Conservation (phyloP, 2,113 vertebrate genomes). For the Grallaria varia region DNA sequence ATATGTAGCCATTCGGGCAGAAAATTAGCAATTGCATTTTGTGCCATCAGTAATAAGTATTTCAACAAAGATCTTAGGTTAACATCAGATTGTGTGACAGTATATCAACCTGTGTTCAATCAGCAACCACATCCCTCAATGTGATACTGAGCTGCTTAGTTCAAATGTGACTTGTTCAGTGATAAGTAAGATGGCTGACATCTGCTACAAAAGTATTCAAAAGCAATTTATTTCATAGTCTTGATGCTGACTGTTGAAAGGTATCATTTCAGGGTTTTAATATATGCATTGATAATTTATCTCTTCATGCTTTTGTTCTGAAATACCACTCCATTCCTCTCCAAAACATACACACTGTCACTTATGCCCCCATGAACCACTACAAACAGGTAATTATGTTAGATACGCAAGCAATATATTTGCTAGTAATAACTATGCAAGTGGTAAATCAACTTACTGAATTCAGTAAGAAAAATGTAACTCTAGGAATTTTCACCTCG, state of each 20-base stretch:
- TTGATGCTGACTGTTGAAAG: slow-evolving; percentile 73
- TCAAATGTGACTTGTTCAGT: slow-evolving; percentile 76
- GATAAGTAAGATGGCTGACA: slow-evolving; percentile 87
- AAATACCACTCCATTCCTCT: background rate
- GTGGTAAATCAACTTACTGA: background rate
- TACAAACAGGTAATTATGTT: background rate
- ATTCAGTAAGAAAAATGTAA: background rate
- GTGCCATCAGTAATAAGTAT: slow-evolving; percentile 97
- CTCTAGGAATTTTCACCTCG: background rate
- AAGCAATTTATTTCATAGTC: slow-evolving; percentile 81
- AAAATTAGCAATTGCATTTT: slow-evolving; percentile 98
- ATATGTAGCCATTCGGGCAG: slow-evolving; percentile 90
- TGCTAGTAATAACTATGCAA: background rate
- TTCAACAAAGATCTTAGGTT: slow-evolving; percentile 93
- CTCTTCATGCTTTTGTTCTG: background rate
- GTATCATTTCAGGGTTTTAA: slow-evolving; percentile 68
- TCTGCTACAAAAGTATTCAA: slow-evolving; percentile 79
- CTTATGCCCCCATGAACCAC: background rate
- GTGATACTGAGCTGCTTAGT: slow-evolving; percentile 74
- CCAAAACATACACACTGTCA: background rate
- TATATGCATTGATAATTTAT: background rate
- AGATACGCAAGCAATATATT: background rate
- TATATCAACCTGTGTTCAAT: slow-evolving; percentile 93
- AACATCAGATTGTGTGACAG: slow-evolving; percentile 86
- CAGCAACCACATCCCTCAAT: slow-evolving; percentile 76